These are phyloP conservation scores for Sebastes diploproa DNA, from an alignment of 2,797 vertebrate genomes.

Conservation along the genomic window DNA sequence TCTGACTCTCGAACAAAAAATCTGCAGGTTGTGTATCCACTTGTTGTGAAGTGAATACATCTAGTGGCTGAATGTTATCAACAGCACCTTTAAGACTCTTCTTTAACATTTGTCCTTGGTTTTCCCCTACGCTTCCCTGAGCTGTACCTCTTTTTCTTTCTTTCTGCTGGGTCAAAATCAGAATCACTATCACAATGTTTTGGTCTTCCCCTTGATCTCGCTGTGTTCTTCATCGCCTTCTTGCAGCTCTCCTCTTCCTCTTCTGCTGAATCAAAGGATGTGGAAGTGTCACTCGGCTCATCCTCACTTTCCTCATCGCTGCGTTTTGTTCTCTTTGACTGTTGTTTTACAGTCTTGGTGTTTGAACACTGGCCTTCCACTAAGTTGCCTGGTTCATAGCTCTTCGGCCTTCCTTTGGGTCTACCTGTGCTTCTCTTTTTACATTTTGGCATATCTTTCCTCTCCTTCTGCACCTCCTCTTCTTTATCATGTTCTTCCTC, in stretches of 20 bases:
- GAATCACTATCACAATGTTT: slow-evolving; percentile 1
- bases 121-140: background rate
- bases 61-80: too few species aligned
- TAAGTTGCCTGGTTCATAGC: background rate
- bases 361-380: background rate
- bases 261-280: background rate
- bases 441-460: background rate
- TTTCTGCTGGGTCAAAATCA: slow-evolving; percentile 1
- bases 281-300: background rate
- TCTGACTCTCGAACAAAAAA: too few species aligned
- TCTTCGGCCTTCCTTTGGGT: slow-evolving; percentile 45
- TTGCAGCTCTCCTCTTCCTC: background rate
- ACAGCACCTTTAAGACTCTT: background rate
- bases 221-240: background rate
- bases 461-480: background rate
- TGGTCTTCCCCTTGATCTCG: background rate
- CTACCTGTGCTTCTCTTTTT: slow-evolving; percentile 28
- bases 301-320: slow-evolving; percentile 9
- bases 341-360: background rate
- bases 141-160: background rate
- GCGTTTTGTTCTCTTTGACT: background rate
- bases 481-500: background rate
- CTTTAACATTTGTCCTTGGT: background rate
- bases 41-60: too few species aligned
- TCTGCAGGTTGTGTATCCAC: too few species aligned